phyloP scores from a whole-genome alignment of 2,113 vertebrate genomes.

The Maccullochella peelii region DNA sequence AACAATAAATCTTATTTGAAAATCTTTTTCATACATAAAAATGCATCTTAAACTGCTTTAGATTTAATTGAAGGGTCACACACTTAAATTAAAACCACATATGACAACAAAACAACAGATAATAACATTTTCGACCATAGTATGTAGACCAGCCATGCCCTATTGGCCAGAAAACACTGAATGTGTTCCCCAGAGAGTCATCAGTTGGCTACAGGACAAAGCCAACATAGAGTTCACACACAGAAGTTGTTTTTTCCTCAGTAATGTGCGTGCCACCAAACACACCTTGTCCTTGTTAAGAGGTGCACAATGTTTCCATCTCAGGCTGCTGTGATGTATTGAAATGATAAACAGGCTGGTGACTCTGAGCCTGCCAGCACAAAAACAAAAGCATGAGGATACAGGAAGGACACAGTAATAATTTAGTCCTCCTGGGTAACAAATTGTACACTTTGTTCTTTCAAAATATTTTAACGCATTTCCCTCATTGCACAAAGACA shows the following conservation, averaged over 20 bases:
- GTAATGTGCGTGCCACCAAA: slow-evolving; percentile 26
- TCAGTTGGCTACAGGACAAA: slow-evolving; percentile 33
- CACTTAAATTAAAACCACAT: neutral
- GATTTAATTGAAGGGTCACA: neutral
- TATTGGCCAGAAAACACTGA: neutral
- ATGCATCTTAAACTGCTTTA: neutral
- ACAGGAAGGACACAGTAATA: slow-evolving; percentile 30
- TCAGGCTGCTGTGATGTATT: slow-evolving; percentile 20
- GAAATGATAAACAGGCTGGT: slow-evolving; percentile 44
- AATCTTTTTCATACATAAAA: neutral
- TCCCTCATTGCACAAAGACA: slow-evolving; percentile 6
- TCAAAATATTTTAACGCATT: slow-evolving; percentile 19
- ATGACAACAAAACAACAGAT: neutral
- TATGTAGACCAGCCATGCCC: neutral
- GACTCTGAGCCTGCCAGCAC: slow-evolving; percentile 23
- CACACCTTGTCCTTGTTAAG: slow-evolving; percentile 37
- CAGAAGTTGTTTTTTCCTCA: slow-evolving; percentile 46
- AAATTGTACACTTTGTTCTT: slow-evolving; percentile 24
- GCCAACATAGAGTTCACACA: slow-evolving; percentile 27
- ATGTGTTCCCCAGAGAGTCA: slow-evolving; percentile 11
- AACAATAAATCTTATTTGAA: neutral
- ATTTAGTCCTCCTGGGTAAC: slow-evolving; percentile 22
- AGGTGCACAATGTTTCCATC: slow-evolving; percentile 38
- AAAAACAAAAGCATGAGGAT: slow-evolving; percentile 48
- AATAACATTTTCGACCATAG: neutral